Base-by-base conservation (phyloP, 2,113 vertebrate species). In the Egretta garzetta region DNA sequence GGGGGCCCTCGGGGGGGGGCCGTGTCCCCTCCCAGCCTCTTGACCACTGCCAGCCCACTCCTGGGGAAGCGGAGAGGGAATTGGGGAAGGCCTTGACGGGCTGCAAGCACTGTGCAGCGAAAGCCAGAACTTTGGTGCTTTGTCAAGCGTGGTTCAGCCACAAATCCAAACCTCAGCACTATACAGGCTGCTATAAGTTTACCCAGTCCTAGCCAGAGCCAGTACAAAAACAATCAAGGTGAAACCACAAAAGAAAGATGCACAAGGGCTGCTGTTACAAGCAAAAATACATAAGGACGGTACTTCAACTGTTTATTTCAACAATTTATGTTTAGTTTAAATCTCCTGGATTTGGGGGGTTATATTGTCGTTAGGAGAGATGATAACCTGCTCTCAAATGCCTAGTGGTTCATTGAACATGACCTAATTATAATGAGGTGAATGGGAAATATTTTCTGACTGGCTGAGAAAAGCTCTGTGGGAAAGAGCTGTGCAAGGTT, bases 111-210 rank as follows among this genome's bases (percentile, higher is more conserved):
- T 4, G 59, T 9, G 37, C 45, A n/a, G 55, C 3, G 9, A 3
- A 3, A 58, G 55, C 35, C 55, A 9, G 11, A 33, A 3, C 33
- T 1, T 6, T 0, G 22, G 9, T 3, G 66, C 1, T 0, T 30
- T 6, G 3, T 14, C 55, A 39, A 24, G 60, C 16, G 18, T 39
- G 62, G 22, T 19, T 21, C 9, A n/a, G 58, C 8, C 32, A 13
- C 49, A 41, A 0, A 24, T 5, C 49, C 62, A 41, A 10, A 47
- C 5, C 58, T 41, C 41, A 9, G n/a, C 60, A 16, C 0, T 1
- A 0, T 4, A 0, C 1, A 8, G 67, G 67, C 59, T 60, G 68
- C 68, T 8, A 0, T 13, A 66, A 6, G 22, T 68, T 45, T 52
- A 50, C 49, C 32, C 33, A 14, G 32, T 30, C 58, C 58, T 2